These are phyloP conservation scores for Elmis aenea DNA, from an alignment of 2,888 invertebrate genomes.

Conservation along the genomic window DNA sequence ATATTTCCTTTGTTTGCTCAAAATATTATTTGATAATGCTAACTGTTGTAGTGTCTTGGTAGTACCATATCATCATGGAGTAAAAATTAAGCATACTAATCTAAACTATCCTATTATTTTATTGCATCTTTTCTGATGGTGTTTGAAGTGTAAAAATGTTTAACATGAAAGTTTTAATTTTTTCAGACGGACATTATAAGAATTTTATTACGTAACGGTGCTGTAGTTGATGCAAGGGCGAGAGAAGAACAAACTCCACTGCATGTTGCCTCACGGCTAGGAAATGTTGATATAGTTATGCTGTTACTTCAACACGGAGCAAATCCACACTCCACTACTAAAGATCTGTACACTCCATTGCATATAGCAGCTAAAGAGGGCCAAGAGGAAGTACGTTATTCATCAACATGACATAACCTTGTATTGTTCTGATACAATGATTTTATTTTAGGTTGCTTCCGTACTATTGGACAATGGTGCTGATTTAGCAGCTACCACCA, in stretches of 20 bases:
- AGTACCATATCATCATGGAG: too few relatives aligned
- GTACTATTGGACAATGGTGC: slow-evolving; percentile 90
- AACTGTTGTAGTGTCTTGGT: too few relatives aligned
- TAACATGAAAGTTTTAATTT: too few relatives aligned
- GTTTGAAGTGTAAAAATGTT: too few relatives aligned
- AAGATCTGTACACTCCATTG: slow-evolving; percentile 92
- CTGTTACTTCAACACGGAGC: slow-evolving; percentile 92
- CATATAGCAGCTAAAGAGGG: slow-evolving; percentile 98
- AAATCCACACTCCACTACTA: slow-evolving; percentile 80
- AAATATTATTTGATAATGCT: too few relatives aligned
- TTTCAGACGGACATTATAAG: slow-evolving; percentile 83
- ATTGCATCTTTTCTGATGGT: too few relatives aligned
- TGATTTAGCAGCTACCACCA: slow-evolving; percentile 84
- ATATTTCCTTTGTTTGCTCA: too few relatives aligned
- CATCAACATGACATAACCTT: too few relatives aligned
- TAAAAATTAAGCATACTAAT: too few relatives aligned
- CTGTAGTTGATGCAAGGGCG: slow-evolving; percentile 64
- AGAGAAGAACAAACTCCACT: slow-evolving; percentile 93
- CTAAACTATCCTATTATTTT: too few relatives aligned
- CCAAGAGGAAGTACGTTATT: slow-evolving; percentile 71
- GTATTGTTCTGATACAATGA: too few relatives aligned
- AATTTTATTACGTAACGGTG: slow-evolving; percentile 89
- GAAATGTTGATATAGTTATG: slow-evolving; percentile 94
- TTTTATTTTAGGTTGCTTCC: slow-evolving; percentile 63
- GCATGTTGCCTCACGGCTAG: slow-evolving; percentile 92